phyloP scores from a whole-genome alignment of 1,140 invertebrate species.

The Cataglyphis hispanica region DNA sequence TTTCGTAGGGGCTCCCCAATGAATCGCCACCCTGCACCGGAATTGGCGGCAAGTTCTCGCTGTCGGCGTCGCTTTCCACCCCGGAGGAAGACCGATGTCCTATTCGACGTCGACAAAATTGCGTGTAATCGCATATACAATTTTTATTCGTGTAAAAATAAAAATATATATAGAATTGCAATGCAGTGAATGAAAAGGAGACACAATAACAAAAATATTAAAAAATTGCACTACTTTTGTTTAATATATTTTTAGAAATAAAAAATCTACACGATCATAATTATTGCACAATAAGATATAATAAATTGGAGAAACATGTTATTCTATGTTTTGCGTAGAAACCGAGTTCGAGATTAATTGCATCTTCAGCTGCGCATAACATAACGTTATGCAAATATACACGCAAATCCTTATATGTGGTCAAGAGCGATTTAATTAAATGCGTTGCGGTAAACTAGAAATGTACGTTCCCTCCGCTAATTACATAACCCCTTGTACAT shows the following conservation, averaged over 20 bases:
- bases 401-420: conserved; percentile 44
- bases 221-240: neutral
- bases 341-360: conserved; percentile 32
- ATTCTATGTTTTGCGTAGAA: neutral
- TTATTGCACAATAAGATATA: neutral
- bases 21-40: conserved; percentile 87
- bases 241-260: neutral
- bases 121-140: neutral
- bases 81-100: conserved; percentile 85
- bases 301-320: conserved; percentile 7
- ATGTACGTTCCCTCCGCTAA: conserved; percentile 35
- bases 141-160: neutral
- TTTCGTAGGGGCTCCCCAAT: conserved; percentile 89
- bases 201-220: neutral
- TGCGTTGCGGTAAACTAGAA: conserved; percentile 34
- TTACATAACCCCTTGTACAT: conserved; percentile 18
- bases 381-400: conserved; percentile 51
- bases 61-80: conserved; percentile 87
- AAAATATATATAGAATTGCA: neutral
- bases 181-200: neutral
- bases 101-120: conserved; percentile 40
- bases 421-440: conserved; percentile 64
- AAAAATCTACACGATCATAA: neutral
- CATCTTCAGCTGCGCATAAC: conserved; percentile 13
- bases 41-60: conserved; percentile 88